These are phyloP conservation scores for Diceros bicornis DNA, from an alignment of 2,797 vertebrate genomes.

Conservation along the genomic window DNA sequence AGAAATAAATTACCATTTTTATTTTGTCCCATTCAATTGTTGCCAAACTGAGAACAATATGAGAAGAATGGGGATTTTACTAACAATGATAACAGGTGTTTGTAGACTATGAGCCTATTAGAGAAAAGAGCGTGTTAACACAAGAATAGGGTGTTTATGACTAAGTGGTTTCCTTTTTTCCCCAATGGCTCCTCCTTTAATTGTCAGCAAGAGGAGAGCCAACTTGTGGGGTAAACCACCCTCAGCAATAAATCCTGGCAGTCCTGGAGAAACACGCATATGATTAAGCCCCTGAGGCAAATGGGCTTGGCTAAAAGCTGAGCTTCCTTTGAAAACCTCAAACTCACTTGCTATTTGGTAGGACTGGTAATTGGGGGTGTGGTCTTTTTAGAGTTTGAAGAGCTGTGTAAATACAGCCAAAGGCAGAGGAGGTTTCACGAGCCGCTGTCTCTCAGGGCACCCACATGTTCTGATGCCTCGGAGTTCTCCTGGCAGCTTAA, in stretches of 20 bases:
- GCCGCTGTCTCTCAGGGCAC: background rate
- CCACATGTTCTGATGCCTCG: fast-evolving
- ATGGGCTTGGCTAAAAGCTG: conserved; percentile 64
- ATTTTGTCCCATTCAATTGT: conserved; percentile 80
- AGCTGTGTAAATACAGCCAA: fast-evolving
- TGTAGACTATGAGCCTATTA: conserved; percentile 29
- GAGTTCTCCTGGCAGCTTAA: background rate
- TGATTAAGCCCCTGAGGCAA: conserved; percentile 76
- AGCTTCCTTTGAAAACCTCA: conserved; percentile 7
- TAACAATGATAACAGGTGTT: conserved; percentile 80
- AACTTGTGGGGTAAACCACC: conserved; percentile 61
- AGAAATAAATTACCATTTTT: conserved; percentile 82
- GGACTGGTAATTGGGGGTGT: fast-evolving
- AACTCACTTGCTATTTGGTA: background rate
- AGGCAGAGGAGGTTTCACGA: background rate
- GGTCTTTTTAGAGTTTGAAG: background rate
- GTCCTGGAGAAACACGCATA: conserved; percentile 52
- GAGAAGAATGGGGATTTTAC: conserved; percentile 82
- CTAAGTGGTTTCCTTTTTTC: conserved; percentile 52
- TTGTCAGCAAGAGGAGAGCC: conserved; percentile 78
- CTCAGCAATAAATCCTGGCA: conserved; percentile 70
- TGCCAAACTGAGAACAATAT: conserved; percentile 83
- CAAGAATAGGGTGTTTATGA: conserved; percentile 76
- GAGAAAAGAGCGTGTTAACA: conserved; percentile 69
- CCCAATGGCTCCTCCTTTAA: conserved; percentile 73